These are phyloP conservation scores for Athripsodes cinereus DNA, from an alignment of 2,888 invertebrate genomes.

Conservation along the genomic window DNA sequence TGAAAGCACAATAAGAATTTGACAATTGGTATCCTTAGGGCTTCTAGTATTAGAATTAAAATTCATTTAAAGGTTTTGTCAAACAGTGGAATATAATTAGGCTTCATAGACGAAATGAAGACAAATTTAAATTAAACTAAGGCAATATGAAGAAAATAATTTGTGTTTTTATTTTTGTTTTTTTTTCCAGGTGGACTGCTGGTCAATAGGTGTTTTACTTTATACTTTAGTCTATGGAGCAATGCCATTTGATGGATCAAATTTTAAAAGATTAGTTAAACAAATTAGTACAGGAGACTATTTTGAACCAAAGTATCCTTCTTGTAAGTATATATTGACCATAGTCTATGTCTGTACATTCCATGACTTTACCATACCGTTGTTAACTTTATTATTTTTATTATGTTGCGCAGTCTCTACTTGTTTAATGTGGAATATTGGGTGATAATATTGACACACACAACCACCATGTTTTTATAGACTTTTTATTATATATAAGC, in stretches of 20 bases:
- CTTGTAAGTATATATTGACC: slow-evolving; percentile 58
- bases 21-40: too few relatives aligned
- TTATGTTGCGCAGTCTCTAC: not conserved
- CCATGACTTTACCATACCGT: too few relatives aligned
- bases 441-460: not conserved
- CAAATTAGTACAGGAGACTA: slow-evolving; percentile 98
- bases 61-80: too few relatives aligned
- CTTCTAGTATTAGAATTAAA: too few relatives aligned
- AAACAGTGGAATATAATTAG: too few relatives aligned
- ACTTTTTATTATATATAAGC: not conserved
- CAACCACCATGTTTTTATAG: not conserved
- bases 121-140: not conserved
- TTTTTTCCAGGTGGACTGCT: slow-evolving; percentile 60
- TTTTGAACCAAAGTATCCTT: slow-evolving; percentile 91
- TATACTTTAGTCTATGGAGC: slow-evolving; percentile 98
- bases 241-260: slow-evolving; percentile 98
- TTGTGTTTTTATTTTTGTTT: not conserved
- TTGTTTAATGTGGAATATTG: not conserved
- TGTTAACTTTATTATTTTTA: too few relatives aligned
- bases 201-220: slow-evolving; percentile 93
- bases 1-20: too few relatives aligned
- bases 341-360: not conserved
- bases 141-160: not conserved
- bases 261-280: slow-evolving; percentile 92
- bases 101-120: too few relatives aligned